Base-by-base conservation (phyloP, 2,888 invertebrate genomes). In the Lordiphosa fenestrarum region DNA sequence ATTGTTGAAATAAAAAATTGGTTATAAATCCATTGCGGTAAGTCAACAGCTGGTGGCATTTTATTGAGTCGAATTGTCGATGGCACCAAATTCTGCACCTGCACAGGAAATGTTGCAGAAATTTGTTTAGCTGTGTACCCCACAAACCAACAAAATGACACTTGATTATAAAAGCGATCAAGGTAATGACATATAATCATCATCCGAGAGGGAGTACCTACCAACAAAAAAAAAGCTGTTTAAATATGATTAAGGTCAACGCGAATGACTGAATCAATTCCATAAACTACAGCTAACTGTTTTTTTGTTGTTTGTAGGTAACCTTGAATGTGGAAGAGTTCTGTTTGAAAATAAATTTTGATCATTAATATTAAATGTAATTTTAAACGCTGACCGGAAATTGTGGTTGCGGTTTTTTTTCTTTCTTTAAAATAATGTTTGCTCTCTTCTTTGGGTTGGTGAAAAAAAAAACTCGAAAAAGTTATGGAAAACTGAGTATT, bases 121-220 rank as follows among this genome's bases (percentile, higher is more conserved):
- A 10, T 30, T 30, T 30, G 30, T 30, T 10, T 30, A 47, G 23
- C 25, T 25, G 6, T 25, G 25, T 53, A 65, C 37, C 54, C 39
- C 63, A 36, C 37, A 41, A 38, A 53, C 53, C 40, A 21, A 10
- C 19, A 57, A 66, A 67, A 64, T 61, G 62, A 55, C 66, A 71
- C 69, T 76, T 73, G 76, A 81, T 73, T 81, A 69, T 69, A 74
- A 57, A 74, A 68, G 52, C 58, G 62, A 81, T 73, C 77, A 81
- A 81, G 81, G 71, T 76, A 77, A 77, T 80, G 56, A 44, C 69
- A 53, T 48, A 63, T 67, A 73, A 71, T 69, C 69, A 71, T 69
- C 67, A 71, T 50, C 44, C 52, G 38, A 38, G 21, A 66, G 30
- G 30, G 30, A 30, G 10, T 30, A 30, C 10, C 53, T 15, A 15